Percentiles rank a stretch among this genome's conserved stretches.
These are phyloP conservation scores for Parnassius smintheus DNA, from an alignment of 2,888 invertebrate species.

Conservation along the genomic window DNA sequence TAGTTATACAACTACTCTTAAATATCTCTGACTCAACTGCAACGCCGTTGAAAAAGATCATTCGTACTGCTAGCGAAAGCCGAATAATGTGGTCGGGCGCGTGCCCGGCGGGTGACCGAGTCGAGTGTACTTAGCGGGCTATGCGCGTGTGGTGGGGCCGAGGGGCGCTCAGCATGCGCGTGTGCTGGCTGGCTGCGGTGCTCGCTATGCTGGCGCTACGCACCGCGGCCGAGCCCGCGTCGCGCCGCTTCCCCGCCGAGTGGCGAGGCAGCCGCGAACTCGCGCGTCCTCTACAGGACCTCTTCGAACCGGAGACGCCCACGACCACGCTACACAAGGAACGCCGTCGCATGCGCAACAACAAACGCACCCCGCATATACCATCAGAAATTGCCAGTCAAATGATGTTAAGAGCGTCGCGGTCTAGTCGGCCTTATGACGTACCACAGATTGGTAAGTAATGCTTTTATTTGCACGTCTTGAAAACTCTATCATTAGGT, in stretches of 20 bases:
- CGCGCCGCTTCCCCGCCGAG: slow-evolving; percentile 62
- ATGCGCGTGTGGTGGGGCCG: slow-evolving; percentile 65
- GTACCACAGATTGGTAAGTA: slow-evolving; percentile 92
- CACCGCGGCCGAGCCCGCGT: slow-evolving; percentile 61
- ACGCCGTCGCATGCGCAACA: slow-evolving; percentile 53
- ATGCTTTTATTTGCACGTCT: not conserved
- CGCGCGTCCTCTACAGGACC: slow-evolving; percentile 62
- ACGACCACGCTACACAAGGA: slow-evolving; percentile 57
- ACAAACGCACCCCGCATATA: slow-evolving; percentile 65
- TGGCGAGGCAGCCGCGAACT: slow-evolving; percentile 56
- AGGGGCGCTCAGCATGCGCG: slow-evolving; percentile 66
- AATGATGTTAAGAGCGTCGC: slow-evolving; percentile 88
- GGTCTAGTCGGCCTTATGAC: slow-evolving; percentile 89
- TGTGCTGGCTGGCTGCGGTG: slow-evolving; percentile 67
- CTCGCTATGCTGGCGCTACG: slow-evolving; percentile 71
- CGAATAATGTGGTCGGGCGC: slow-evolving; percentile 73
- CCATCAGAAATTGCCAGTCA: slow-evolving; percentile 85
- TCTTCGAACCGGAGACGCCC: slow-evolving; percentile 64
- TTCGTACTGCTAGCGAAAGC: slow-evolving; percentile 35
- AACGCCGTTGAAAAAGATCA: not conserved
- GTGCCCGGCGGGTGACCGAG: slow-evolving; percentile 61
- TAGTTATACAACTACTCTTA: not conserved
- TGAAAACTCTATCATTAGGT: too few species aligned
- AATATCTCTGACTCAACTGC: not conserved
- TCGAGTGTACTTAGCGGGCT: slow-evolving; percentile 65